phyloP scores from a whole-genome alignment of 2,113 vertebrate genomes.

The Rana temporaria region DNA sequence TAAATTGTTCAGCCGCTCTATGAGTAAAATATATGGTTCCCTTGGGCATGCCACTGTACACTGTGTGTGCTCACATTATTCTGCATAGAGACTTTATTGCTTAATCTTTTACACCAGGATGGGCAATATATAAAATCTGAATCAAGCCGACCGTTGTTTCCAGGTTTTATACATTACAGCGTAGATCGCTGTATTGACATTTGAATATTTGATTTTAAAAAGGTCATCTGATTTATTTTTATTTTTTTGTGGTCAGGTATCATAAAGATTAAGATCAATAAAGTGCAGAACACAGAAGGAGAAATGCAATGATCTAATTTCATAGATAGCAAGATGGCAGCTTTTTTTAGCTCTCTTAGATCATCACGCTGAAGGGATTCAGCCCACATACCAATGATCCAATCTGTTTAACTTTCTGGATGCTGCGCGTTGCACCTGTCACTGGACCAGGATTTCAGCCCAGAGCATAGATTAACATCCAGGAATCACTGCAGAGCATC shows the following conservation, averaged over 20 bases:
- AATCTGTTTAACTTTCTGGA: conserved; percentile 47
- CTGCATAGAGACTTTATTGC: conserved; percentile 3
- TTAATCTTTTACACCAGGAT: not conserved
- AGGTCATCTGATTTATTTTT: not conserved
- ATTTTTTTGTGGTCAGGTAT: not conserved
- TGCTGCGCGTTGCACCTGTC: conserved; percentile 44
- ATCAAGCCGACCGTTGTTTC: not conserved
- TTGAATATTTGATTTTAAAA: not conserved
- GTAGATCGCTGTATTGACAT: not conserved
- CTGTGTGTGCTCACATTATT: not conserved
- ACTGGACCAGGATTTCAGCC: conserved; percentile 22
- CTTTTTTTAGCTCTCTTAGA: conserved; percentile 40
- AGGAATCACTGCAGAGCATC: conserved; percentile 8
- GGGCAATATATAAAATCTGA: not conserved
- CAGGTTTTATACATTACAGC: not conserved
- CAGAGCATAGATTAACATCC: conserved; percentile 10
- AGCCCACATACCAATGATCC: conserved; percentile 45
- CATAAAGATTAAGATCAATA: not conserved
- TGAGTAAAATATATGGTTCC: conserved; percentile 12
- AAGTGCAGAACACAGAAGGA: not conserved
- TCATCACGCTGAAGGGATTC: conserved; percentile 36
- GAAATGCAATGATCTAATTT: conserved; percentile 45
- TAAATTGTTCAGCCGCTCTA: not conserved
- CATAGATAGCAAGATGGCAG: conserved; percentile 26
- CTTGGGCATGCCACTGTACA: not conserved